Evolutionary conservation across 2,888 invertebrate species (phyloP).

Genomic region (Drosophila prostipennis): DNA sequence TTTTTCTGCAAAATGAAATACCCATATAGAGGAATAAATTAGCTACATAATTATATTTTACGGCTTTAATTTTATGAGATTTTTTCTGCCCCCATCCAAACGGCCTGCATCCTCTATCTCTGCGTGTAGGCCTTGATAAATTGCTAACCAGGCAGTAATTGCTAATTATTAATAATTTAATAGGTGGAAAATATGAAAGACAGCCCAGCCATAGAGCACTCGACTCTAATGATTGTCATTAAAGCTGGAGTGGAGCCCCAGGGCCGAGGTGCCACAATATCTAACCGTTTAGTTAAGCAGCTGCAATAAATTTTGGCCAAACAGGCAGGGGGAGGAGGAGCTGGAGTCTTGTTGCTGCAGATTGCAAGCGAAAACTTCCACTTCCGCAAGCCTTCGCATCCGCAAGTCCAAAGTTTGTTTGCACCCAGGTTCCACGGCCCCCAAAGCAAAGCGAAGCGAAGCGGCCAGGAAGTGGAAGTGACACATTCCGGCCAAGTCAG

Average conservation of each 20-base stretch:
- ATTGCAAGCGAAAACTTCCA: constrained; percentile 64
- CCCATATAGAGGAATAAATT: background rate
- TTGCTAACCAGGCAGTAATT: constrained; percentile 59
- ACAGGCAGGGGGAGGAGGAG: constrained; percentile 43
- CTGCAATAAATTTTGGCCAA: constrained; percentile 59
- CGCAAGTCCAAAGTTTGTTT: constrained; percentile 32
- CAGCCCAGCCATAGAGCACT: constrained; percentile 26
- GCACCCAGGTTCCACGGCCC: constrained; percentile 33
- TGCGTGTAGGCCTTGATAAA: constrained; percentile 51
- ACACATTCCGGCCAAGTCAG: constrained; percentile 44
- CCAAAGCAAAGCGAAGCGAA: background rate
- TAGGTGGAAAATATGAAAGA: constrained; percentile 57
- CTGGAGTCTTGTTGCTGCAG: constrained; percentile 2
- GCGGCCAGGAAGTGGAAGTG: constrained; percentile 61
- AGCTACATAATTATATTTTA: constrained; percentile 3
- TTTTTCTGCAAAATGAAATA: constrained; percentile 1
- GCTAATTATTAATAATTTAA: constrained; percentile 76
- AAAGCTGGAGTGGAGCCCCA: constrained; percentile 24
- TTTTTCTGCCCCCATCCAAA: background rate
- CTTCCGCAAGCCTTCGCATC: constrained; percentile 65
- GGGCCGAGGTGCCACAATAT: constrained; percentile 46
- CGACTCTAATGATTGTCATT: constrained; percentile 67
- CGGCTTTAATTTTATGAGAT: constrained; percentile 1
- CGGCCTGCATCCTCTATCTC: constrained; percentile 20
- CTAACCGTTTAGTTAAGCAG: constrained; percentile 61